Base-by-base conservation (phyloP, 2,113 vertebrate genomes). In the Phrynocephalus versicolor region DNA sequence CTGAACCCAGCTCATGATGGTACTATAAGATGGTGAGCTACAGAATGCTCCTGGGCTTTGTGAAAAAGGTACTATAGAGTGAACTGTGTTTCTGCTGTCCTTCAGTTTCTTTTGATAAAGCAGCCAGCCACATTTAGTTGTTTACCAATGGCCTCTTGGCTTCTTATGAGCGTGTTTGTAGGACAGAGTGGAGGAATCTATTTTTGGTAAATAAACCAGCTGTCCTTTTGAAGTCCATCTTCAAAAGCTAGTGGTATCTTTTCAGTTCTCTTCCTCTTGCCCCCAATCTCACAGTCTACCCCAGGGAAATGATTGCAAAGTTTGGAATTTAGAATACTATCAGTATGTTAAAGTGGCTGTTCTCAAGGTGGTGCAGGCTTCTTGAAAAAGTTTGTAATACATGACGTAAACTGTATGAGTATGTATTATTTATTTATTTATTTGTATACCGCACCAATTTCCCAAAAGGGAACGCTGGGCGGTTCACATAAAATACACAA, bases 81-180 rank as follows among this genome's bases (percentile, higher is more conserved):
- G 70, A 14, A 72, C 23, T 1, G 2, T 64, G 80, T 39, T 35
- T 73, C 60, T 73, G 35, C 62, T 90, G 90, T 45, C 85, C 18
- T 57, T 67, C 77, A 79, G 79, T 37, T 69, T 64, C 1, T 71
- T 79, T 33, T 25, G 41, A 35, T 62, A 35, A 60, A 70, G 55
- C 67, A 55, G 14, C 35, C 8, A 6, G 23, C 1, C n/a, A 55
- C 18, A 57, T 72, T 51, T 72, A 51, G 13, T 41, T 37, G 12
- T 37, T 64, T 51, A 39, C 45, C 15, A 55, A 10, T 64, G 37
- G 33, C 51, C 9, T 21, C 13, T 45, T 74, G 5, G n/a, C 33
- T 82, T 39, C 37, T 41, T 79, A 37, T 51, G 27, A 81, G 18
- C 21, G n/a, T n/a, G 14, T 19, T 15, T 55, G 33, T 19, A 51